Evolutionary conservation across 2,797 vertebrate species (phyloP).

Genomic region (Sphenodon punctatus): DNA sequence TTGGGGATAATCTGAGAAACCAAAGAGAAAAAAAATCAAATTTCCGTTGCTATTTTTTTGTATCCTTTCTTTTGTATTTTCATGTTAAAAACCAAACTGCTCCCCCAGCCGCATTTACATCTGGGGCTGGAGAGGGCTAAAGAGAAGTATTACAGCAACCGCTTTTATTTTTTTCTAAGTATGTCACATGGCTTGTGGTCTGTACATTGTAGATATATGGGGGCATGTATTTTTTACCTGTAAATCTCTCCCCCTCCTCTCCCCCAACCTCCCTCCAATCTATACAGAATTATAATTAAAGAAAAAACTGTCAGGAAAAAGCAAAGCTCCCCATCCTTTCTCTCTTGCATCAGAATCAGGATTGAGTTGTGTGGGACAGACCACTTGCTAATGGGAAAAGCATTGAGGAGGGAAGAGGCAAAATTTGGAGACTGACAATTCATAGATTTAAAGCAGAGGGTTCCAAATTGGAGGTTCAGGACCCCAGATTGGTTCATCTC

Average conservation of each 20-base stretch:
- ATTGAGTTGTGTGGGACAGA: no score
- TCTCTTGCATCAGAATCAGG: neutral
- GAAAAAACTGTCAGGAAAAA: neutral
- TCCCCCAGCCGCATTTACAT: neutral
- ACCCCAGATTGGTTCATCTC: no score
- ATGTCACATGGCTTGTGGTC: neutral
- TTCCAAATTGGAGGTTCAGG: no score
- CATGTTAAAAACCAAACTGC: neutral
- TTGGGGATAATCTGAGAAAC: neutral
- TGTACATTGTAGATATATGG: constrained; percentile 19
- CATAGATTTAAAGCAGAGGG: no score
- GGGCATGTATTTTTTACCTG: constrained; percentile 8
- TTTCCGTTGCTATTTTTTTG: neutral
- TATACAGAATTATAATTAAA: constrained; percentile 16
- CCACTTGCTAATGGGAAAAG: no score
- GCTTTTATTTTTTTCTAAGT: neutral
- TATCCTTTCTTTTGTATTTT: neutral
- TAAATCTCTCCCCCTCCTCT: neutral
- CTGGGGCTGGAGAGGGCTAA: neutral
- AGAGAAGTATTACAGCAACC: neutral
- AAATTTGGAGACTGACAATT: no score
- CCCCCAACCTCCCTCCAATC: neutral
- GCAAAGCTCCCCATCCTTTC: neutral
- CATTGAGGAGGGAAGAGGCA: no score
- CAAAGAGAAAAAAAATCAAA: no score